phyloP scores from a whole-genome alignment of 2,797 vertebrate species.

The Coilia nasus region DNA sequence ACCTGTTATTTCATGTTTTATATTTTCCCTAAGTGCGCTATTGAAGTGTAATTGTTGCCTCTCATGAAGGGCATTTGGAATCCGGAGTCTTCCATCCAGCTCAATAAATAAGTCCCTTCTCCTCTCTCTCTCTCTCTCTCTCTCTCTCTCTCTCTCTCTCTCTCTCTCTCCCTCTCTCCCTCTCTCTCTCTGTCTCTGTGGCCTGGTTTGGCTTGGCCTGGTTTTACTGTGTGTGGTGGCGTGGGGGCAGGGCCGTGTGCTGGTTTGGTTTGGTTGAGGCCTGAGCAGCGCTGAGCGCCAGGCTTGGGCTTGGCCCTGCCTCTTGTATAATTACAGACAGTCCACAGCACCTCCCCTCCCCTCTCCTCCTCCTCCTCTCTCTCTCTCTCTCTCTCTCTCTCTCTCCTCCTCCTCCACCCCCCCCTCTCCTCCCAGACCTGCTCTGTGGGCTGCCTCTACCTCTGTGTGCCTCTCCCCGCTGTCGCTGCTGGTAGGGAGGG shows the following conservation, averaged over 20 bases:
- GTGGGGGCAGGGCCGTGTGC: conserved; percentile 6
- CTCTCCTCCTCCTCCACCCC: not conserved
- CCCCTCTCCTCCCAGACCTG: not conserved
- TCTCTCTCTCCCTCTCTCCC: not conserved
- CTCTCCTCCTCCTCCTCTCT: not conserved
- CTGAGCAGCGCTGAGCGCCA: not conserved
- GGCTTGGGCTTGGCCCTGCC: conserved; percentile 15
- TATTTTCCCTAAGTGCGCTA: not conserved
- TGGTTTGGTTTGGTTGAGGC: not conserved
- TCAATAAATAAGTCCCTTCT: conserved; percentile 25
- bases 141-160: conserved; percentile 10
- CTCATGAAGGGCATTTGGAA: conserved; percentile 1
- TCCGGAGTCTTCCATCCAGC: conserved; percentile 5
- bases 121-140: conserved; percentile 4
- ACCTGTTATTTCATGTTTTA: conserved; percentile 19
- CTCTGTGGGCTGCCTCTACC: not conserved
- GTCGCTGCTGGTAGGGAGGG: not conserved
- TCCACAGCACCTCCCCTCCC: not conserved
- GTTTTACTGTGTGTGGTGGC: not conserved
- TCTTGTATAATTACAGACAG: conserved; percentile 20
- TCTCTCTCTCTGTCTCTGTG: not conserved
- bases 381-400: not conserved
- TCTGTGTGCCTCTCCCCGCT: not conserved
- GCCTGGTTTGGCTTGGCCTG: conserved; percentile 22
- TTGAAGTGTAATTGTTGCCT: conserved; percentile 21